These are phyloP conservation scores for Ctena decussata DNA, from an alignment of 2,888 invertebrate genomes.

Conservation along the genomic window DNA sequence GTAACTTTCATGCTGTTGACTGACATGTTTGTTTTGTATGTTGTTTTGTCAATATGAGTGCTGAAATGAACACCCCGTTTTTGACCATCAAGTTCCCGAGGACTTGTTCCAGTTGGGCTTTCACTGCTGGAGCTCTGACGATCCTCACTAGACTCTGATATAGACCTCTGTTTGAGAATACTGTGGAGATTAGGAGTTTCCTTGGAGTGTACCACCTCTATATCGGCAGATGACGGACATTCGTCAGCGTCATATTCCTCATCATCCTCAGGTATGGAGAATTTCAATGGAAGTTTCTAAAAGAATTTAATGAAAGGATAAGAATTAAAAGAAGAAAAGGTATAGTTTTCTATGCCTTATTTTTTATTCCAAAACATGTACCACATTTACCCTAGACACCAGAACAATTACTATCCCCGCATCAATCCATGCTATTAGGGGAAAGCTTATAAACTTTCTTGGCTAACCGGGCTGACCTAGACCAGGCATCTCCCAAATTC, in stretches of 20 bases:
- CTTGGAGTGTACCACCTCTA: slow-evolving; percentile 80
- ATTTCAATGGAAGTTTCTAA: background rate
- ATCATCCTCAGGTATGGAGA: slow-evolving; percentile 38
- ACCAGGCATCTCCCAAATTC: no score
- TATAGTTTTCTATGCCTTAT: no score
- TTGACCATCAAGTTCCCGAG: slow-evolving; percentile 65
- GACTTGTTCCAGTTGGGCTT: slow-evolving; percentile 61
- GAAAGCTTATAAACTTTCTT: no score
- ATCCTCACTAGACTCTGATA: slow-evolving; percentile 89
- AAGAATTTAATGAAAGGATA: background rate
- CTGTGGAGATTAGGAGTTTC: slow-evolving; percentile 77
- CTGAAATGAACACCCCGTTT: slow-evolving; percentile 85
- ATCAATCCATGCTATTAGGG: no score
- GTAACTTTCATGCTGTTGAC: slow-evolving; percentile 83
- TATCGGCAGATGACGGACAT: slow-evolving; percentile 75
- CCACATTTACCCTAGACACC: no score
- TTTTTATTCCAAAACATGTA: no score
- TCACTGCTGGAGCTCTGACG: slow-evolving; percentile 44
- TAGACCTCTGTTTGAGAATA: slow-evolving; percentile 86
- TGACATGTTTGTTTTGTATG: slow-evolving; percentile 81
- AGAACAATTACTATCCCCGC: no score
- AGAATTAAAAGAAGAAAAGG: no score
- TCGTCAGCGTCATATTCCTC: slow-evolving; percentile 66
- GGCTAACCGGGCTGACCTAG: no score
- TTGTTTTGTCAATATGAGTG: slow-evolving; percentile 82